Base-by-base conservation (phyloP, 2,797 vertebrate species). In the Acrossocheilus wenchowensis region DNA sequence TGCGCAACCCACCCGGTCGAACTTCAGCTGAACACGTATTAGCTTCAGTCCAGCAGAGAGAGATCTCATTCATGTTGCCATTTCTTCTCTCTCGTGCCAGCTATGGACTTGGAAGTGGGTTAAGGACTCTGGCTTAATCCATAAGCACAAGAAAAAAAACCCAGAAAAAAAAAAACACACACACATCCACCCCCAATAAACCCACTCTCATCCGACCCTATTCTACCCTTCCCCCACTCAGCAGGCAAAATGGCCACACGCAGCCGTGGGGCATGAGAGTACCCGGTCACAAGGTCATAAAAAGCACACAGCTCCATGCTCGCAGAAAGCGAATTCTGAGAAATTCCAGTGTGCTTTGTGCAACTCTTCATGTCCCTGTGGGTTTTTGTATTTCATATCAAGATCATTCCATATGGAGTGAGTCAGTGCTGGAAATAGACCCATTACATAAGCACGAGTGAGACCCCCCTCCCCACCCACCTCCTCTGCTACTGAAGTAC, bases 331-430 rank as follows among this genome's bases (percentile, higher is more conserved):
- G 15, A 64, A 57, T 82, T 82, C 81, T 23, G 87, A 89, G 84
- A 86, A 86, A 80, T 50, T 62, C 66, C 54, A 57, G 68, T 88
- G 79, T 74, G 86, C 84, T 87, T 88, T 85, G 88, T 88, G 77
- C 48, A 87, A 86, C 85, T 88, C 78, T 75, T 72, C 1, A 41
- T 9, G 54, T 89, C 81, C 81, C 73, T 64, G 78, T 52, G 81
- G 85, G 86, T 83, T 88, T 87, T 79, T 78, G 77, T 85, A 83
- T 88, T 87, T 89, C 89, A 89, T 88, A 90, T 91, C 88, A 88
- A 86, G 91, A 90, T 88, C 88, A 89, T 91, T 91, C 89, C 89
- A 90, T 89, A 88, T 90, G 79, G 84, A 89, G 87, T 87, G 87
- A 91, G 87, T 90, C 83, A 81, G 82, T 75, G 87, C 88, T 88